These are phyloP conservation scores for Ciconia boyciana DNA, from an alignment of 2,113 vertebrate genomes.

Conservation along the genomic window DNA sequence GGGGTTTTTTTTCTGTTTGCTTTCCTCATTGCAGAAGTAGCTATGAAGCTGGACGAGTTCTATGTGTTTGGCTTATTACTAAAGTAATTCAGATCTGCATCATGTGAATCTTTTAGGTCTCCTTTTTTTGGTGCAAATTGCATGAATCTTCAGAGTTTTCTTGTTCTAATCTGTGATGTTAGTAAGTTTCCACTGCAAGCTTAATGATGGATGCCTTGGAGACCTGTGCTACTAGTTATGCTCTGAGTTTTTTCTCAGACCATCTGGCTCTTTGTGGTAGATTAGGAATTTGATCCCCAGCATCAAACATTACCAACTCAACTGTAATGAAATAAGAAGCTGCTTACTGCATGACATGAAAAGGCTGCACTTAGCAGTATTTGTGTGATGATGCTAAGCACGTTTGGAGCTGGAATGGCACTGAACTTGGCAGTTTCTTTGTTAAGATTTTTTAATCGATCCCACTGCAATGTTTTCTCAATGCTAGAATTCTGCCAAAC, in stretches of 20 bases:
- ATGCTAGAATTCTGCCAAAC: slow-evolving; percentile 87
- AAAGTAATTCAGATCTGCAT: not conserved
- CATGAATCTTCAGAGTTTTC: not conserved
- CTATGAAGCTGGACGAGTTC: not conserved
- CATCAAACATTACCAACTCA: not conserved
- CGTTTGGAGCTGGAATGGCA: not conserved
- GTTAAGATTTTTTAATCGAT: not conserved
- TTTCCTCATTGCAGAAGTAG: not conserved
- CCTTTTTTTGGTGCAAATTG: not conserved
- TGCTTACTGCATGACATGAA: not conserved
- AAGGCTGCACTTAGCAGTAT: not conserved
- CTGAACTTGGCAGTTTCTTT: not conserved
- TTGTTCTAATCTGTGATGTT: not conserved
- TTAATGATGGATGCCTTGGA: not conserved
- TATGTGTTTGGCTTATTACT: not conserved
- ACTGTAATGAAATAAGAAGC: not conserved
- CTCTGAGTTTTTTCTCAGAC: not conserved
- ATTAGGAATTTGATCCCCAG: not conserved
- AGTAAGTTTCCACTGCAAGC: not conserved
- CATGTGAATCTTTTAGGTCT: not conserved
- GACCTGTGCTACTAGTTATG: not conserved
- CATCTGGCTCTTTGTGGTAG: not conserved
- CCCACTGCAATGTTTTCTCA: not conserved
- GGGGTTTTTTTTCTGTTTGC: not conserved
- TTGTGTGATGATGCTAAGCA: not conserved